Conservation (phyloP, 2,888 invertebrate genomes). For the Spicauda simplicius region DNA sequence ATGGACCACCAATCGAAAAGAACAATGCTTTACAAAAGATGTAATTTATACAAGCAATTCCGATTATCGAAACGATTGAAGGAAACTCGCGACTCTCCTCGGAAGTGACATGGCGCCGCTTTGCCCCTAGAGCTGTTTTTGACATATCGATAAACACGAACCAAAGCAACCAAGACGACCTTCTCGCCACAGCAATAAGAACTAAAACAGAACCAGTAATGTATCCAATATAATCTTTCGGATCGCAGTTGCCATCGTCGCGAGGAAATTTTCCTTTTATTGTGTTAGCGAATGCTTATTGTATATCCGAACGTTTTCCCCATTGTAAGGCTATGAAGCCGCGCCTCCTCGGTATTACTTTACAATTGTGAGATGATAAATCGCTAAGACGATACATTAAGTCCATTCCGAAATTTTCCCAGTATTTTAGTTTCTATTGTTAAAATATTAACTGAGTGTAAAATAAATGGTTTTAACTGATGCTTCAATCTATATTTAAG, state of each 20-base stretch:
- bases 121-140: slow-evolving; percentile 52
- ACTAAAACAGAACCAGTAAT: slow-evolving; percentile 22
- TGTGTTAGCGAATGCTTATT: slow-evolving; percentile 78
- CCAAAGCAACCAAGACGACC: slow-evolving; percentile 51
- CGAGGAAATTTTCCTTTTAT: slow-evolving; percentile 65
- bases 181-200: slow-evolving; percentile 42
- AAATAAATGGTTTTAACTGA: slow-evolving; percentile 7
- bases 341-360: slow-evolving; percentile 65
- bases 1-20: slow-evolving; percentile 7
- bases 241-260: slow-evolving; percentile 38
- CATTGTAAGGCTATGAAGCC: slow-evolving; percentile 64
- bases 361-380: slow-evolving; percentile 74
- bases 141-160: slow-evolving; percentile 52
- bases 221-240: slow-evolving; percentile 38
- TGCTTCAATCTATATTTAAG: neutral
- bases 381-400: slow-evolving; percentile 69
- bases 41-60: slow-evolving; percentile 27
- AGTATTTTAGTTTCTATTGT: slow-evolving; percentile 56
- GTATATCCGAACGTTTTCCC: slow-evolving; percentile 72
- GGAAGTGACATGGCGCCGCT: slow-evolving; percentile 56
- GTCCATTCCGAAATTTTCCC: slow-evolving; percentile 55
- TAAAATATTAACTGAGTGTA: slow-evolving; percentile 43
- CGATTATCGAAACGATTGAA: slow-evolving; percentile 34
- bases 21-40: neutral
- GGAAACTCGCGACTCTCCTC: slow-evolving; percentile 48